Evolutionary conservation across 2,888 invertebrate genomes (phyloP), one percentile per base, ranked within the genome.

Genomic region (Perithous albicinctus): DNA sequence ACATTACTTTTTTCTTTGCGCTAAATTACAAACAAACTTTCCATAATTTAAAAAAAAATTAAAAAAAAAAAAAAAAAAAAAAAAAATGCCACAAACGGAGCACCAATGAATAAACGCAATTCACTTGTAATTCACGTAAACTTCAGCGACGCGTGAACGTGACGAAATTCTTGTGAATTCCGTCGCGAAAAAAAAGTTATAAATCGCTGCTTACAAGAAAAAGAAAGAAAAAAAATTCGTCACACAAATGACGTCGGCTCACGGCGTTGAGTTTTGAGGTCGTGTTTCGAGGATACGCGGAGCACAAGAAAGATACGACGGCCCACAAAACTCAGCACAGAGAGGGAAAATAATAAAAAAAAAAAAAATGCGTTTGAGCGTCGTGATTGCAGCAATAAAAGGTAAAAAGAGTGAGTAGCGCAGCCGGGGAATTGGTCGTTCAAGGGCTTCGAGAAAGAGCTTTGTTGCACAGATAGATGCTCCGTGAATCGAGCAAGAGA

Each of bases 11-110:
- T 29, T 15, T 15, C 8, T 3, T 15, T 12, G 12, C 18, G 3
- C 38, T 41, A 12, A 6, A 29, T 12, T 87, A n/a, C n/a, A 87
- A 87, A 88, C 88, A 86, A 64, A 85, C 85, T 56, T 46, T 0
- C 1, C 29, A 0, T 12, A n/a, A 38, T 15, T 12, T 4, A 10
- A 23, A 66, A 48, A 1, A 15, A 78, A 63, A 79, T 10, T 1
- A 51, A 32, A 6, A 3, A 38, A 1, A 32, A 10, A 26, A 29
- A 32, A 35, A 35, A 10, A 15, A 18, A 59, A 32, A 1, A 1
- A 29, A 2, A 32, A 59, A 59, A 32, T 5, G n/a, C n/a, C n/a
- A n/a, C n/a, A n/a, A n/a, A n/a, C n/a, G n/a, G 8, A 59, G 15
- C 32, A 15, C 15, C 66, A 61, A 43, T 15, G 41, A 12, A 12